Base-by-base conservation (phyloP, 2,113 vertebrate genomes). In the Thinocorus orbignyianus region DNA sequence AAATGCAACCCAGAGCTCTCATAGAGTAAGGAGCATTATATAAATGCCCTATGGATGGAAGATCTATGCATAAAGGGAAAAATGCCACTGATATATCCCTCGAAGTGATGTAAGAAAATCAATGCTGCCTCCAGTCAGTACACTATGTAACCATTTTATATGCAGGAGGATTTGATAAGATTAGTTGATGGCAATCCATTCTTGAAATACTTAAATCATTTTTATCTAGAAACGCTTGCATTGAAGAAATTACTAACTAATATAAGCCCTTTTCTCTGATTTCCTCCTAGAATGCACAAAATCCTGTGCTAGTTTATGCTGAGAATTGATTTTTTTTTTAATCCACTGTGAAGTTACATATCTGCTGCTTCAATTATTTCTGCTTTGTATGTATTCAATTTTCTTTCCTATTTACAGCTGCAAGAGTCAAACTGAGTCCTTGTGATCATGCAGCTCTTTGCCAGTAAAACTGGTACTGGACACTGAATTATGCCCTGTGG, bases 371-470 rank as follows among this genome's bases (percentile, higher is more conserved):
- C 71, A 94, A 80, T 88, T 95, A 83, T 74, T 93, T 90, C 60
- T 81, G 35, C 33, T 70, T 90, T 33, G 16, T 48, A 81, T 57
- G 20, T 60, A 83, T 86, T 78, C 51, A 74, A 80, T 96, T 83
- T 93, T 93, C 80, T 92, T 86, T 93, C 70, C 58, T 86, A 88
- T 93, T 92, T 92, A 77, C 68, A 90, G 66, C 62, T 90, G 51
- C 55, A 55, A 42, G 42, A 83, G 17, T 74, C 82, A 82, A 54
- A 88, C 48, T 30, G 79, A 83, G 64, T 73, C 60, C 41, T 86
- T 85, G 71, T 81, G 71, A 70, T 72, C n/a, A 6, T 42, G 24
- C 24, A 73, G 66, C 31, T 82, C 78, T 70, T 76, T 92, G 68
- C 42, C 71, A 46, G 8, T 71, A 60, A 81, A 78, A 74, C 44